Conservation (phyloP, 2,113 vertebrate species). For the Alaudala cheleensis region DNA sequence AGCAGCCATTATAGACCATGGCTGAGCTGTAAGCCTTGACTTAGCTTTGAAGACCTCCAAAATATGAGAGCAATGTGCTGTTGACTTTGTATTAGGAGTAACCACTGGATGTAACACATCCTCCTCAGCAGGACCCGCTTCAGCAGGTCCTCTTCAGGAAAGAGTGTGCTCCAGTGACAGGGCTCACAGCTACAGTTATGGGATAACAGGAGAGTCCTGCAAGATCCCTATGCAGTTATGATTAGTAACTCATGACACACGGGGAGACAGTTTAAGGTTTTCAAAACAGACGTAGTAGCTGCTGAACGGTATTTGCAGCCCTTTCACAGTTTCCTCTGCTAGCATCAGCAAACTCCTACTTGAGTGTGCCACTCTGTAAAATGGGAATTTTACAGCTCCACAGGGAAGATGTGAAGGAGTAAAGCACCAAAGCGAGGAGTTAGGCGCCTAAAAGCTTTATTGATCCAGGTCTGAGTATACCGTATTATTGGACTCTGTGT, state of each 20-base stretch:
- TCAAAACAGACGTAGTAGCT: neutral
- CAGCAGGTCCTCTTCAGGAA: neutral
- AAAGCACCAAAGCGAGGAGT: constrained; percentile 42
- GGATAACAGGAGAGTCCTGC: neutral
- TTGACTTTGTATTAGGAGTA: neutral
- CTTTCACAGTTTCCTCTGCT: constrained; percentile 30
- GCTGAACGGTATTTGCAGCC: neutral
- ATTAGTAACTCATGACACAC: neutral
- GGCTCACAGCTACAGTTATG: neutral
- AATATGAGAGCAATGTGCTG: rapidly evolving
- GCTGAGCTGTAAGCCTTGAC: neutral
- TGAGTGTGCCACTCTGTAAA: constrained; percentile 48
- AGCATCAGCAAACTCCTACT: constrained; percentile 42
- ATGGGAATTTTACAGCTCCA: constrained; percentile 64
- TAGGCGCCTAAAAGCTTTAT: constrained; percentile 61
- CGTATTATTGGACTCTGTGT: constrained; percentile 25
- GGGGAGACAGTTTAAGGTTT: neutral
- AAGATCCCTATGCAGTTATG: neutral
- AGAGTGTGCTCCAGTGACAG: neutral
- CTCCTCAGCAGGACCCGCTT: neutral
- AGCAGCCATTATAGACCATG: neutral
- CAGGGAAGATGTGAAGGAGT: constrained; percentile 39
- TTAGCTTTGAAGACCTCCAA: neutral
- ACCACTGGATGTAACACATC: rapidly evolving
- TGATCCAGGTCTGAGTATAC: constrained; percentile 35